Base-by-base conservation (phyloP, 1,140 invertebrate genomes). In the Scylla paramamosain region DNA sequence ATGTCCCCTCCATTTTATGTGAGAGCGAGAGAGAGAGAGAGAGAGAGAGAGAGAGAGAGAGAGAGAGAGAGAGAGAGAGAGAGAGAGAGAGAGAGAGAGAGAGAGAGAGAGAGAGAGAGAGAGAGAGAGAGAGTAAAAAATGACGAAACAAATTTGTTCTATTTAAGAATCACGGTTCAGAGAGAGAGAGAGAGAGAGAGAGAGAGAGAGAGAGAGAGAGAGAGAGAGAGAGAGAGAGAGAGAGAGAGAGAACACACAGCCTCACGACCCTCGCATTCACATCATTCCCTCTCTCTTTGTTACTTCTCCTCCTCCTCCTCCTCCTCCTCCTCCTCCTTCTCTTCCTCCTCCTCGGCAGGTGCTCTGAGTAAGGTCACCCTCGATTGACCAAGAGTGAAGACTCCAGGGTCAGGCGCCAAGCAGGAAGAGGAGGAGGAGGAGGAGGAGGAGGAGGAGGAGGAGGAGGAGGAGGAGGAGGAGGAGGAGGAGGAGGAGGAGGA, bases 321-420 rank as follows among this genome's bases (percentile, higher is more conserved):
- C 28, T 29, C 45, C 25, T 46, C 39, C 88, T 90, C 28, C 45
- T 90, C 14, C 88, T 48, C 45, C 88, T 46, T 10, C 39, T 46
- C 88, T 20, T 48, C 46, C 88, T 46, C 20, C 88, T 46, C 25
- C 88, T 90, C 39, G 88, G 88, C 88, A 87, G 84, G 84, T 46
- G 88, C 45, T 45, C 25, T 90, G 88, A 39, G n/a, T n/a, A 28
- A 48, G 88, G 88, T 90, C 39, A 90, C 25, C 45, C 88, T 25
- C 88, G n/a, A 48, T 48, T 90, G 88, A 90, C 39, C 88, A 90
- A 90, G 88, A 12, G 88, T 90, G 88, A 90, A 90, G 88, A 90
- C 88, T 45, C 45, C 32, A 48, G 88, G 45, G 32, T 90, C n/a
- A 90, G 45, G 14, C 20, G 45, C 31, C 28, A 39, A 46, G 84